phyloP scores from a whole-genome alignment of 2,888 invertebrate genomes.

The Melipona bicolor region DNA sequence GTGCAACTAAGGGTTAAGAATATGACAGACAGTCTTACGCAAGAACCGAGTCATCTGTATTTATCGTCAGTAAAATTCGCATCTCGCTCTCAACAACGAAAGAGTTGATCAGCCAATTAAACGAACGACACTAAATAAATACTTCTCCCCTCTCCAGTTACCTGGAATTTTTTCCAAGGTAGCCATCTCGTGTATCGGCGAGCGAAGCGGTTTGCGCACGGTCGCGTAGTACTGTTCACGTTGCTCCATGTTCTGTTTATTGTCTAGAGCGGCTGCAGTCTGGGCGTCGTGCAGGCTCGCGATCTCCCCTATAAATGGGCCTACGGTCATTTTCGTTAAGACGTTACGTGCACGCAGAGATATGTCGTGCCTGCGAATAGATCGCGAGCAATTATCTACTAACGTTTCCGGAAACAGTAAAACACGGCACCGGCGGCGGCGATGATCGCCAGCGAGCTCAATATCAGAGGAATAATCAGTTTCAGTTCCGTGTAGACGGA shows the following conservation, averaged over 20 bases:
- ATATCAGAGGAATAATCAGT: constrained; percentile 81
- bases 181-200: constrained; percentile 85
- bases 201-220: constrained; percentile 82
- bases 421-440: constrained; percentile 82
- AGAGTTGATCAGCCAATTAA: constrained; percentile 11
- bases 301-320: constrained; percentile 85
- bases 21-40: neutral
- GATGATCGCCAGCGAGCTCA: constrained; percentile 82
- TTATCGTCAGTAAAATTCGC: neutral
- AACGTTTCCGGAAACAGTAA: constrained; percentile 83
- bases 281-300: constrained; percentile 83
- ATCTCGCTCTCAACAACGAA: neutral
- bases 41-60: neutral
- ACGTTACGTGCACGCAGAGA: constrained; percentile 11
- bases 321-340: constrained; percentile 80
- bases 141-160: constrained; percentile 41
- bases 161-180: constrained; percentile 83
- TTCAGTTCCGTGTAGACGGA: constrained; percentile 82
- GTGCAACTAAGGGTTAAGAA: neutral
- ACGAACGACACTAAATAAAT: neutral
- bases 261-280: constrained; percentile 82
- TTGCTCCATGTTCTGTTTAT: constrained; percentile 84
- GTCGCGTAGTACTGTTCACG: constrained; percentile 83
- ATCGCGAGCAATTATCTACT: constrained; percentile 53
- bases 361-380: neutral